Evolutionary conservation across 2,888 invertebrate species (phyloP).

Genomic region (Brachyptera putata): DNA sequence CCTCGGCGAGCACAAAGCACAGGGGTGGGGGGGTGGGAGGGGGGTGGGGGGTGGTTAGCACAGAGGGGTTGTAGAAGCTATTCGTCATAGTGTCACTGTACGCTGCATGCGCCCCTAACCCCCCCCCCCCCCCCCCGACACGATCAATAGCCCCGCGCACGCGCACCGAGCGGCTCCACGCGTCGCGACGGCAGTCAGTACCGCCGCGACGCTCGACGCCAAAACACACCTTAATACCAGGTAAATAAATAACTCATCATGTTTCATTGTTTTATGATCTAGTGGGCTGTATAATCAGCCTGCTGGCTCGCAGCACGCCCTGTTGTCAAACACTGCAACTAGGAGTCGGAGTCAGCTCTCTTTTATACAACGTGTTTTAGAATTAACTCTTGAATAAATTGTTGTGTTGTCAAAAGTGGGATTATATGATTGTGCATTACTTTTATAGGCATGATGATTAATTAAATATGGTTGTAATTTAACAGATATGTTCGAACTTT

Average conservation of each 20-base stretch:
- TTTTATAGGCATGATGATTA: no score
- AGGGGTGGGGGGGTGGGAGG: neutral
- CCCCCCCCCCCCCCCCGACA: neutral
- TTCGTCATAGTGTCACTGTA: slow-evolving; percentile 11
- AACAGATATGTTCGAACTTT: no score
- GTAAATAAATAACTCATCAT: no score
- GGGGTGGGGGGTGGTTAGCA: neutral
- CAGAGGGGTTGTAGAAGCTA: slow-evolving; percentile 5
- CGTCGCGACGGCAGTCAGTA: neutral
- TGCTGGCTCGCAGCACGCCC: no score
- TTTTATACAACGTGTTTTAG: no score
- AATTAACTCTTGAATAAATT: no score
- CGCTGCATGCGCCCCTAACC: neutral
- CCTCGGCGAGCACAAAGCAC: neutral
- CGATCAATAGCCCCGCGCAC: neutral
- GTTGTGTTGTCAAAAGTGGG: no score
- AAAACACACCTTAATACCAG: neutral
- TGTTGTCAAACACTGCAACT: no score
- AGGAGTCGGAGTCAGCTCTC: no score
- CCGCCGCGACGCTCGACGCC: neutral
- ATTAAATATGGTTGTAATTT: no score
- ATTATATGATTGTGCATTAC: no score
- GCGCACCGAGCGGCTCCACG: neutral
- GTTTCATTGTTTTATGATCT: slow-evolving; percentile 1
- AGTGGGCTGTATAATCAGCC: no score